Evolutionary conservation across 2,888 invertebrate species (phyloP).

Genomic region (Physocephala rufipes): DNA sequence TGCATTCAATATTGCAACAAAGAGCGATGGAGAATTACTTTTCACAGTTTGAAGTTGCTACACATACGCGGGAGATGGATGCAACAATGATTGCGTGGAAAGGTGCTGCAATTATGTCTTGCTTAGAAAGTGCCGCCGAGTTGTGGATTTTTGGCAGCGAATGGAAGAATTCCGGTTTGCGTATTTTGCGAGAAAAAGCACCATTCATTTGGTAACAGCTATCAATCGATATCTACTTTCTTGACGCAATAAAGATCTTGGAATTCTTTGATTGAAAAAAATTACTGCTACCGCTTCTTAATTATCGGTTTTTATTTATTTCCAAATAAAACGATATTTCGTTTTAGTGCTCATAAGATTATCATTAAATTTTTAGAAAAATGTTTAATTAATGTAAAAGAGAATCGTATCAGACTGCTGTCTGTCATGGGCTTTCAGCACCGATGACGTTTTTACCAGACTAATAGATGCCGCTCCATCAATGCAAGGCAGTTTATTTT

Average conservation of each 20-base stretch:
- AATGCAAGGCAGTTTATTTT: too few species aligned
- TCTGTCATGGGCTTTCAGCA: too few species aligned
- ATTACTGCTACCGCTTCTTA: too few species aligned
- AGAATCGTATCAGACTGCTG: not conserved
- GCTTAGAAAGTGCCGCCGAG: conserved; percentile 91
- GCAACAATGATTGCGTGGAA: conserved; percentile 92
- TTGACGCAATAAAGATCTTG: too few species aligned
- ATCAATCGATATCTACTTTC: too few species aligned
- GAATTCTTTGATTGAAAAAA: too few species aligned
- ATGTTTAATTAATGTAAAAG: not conserved
- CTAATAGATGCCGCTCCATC: too few species aligned
- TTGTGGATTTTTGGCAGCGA: conserved; percentile 88
- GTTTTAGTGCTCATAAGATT: too few species aligned
- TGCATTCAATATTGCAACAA: conserved; percentile 68
- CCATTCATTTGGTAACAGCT: conserved; percentile 85
- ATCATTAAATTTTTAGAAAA: too few species aligned
- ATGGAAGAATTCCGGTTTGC: conserved; percentile 86
- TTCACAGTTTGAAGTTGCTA: conserved; percentile 88
- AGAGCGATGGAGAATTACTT: conserved; percentile 68
- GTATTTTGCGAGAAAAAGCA: conserved; percentile 87
- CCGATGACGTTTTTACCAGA: too few species aligned
- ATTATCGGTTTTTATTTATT: too few species aligned
- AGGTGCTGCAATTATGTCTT: conserved; percentile 92
- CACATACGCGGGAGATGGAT: conserved; percentile 91
- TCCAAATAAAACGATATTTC: too few species aligned